Percentiles rank a stretch among this genome's conserved stretches.
phyloP scores from a whole-genome alignment of 2,113 vertebrate species.

The Corythaixoides concolor region DNA sequence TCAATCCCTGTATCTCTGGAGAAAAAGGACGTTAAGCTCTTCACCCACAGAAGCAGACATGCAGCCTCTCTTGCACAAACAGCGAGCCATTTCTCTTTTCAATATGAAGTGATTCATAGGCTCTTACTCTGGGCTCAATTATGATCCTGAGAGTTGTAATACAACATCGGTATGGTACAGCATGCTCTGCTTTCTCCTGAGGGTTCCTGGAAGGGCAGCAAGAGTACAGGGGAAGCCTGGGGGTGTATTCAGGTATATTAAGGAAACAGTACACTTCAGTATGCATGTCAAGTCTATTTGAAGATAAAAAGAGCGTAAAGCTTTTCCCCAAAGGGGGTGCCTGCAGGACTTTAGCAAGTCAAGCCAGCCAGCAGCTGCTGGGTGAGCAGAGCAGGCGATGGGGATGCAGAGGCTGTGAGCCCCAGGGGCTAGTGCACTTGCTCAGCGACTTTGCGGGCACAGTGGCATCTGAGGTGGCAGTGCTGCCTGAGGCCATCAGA shows the following conservation, averaged over 20 bases:
- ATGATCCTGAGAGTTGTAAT: neutral
- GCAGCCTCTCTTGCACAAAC: neutral
- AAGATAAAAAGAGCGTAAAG: neutral
- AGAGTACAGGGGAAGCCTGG: neutral
- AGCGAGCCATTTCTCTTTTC: neutral
- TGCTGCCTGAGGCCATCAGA: neutral
- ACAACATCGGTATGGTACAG: neutral
- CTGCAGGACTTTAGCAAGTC: neutral
- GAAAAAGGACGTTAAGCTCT: neutral
- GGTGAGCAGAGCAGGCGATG: neutral
- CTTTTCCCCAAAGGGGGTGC: neutral
- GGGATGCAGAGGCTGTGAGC: accelerated
- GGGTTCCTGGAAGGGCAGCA: neutral
- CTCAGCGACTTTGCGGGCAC: neutral
- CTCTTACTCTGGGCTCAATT: neutral
- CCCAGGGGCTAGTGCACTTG: no score
- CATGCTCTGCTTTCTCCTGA: neutral
- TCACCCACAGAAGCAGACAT: neutral
- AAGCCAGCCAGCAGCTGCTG: neutral
- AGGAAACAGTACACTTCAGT: neutral
- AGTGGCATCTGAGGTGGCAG: neutral
- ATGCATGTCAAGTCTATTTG: neutral
- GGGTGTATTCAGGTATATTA: neutral
- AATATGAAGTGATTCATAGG: neutral
- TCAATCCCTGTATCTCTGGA: neutral